Evolutionary conservation across 2,888 invertebrate genomes (phyloP).

Genomic region (Dasysyrphus tricinctus): DNA sequence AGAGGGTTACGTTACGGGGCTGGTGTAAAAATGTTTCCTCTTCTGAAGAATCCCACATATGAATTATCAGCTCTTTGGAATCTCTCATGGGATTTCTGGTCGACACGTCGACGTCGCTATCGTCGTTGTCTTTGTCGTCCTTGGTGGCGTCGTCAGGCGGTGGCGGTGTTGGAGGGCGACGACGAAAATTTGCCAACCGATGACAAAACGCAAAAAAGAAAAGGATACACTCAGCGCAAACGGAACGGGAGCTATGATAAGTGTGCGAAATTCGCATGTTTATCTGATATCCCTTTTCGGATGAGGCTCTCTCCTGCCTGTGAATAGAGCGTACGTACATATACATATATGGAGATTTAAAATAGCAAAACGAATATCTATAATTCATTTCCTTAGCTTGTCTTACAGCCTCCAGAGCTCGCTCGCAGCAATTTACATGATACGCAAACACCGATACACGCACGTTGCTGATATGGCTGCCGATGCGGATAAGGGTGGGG

Average conservation of each 20-base stretch:
- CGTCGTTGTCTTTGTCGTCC: neutral
- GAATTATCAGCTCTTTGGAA: slow-evolving; percentile 71
- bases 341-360: slow-evolving; percentile 57
- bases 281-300: slow-evolving; percentile 71
- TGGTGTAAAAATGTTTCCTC: slow-evolving; percentile 53
- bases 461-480: slow-evolving; percentile 6
- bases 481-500: neutral
- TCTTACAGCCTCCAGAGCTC: slow-evolving; percentile 32
- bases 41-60: slow-evolving; percentile 64
- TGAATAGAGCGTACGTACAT: neutral
- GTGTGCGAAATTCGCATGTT: slow-evolving; percentile 76
- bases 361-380: slow-evolving; percentile 71
- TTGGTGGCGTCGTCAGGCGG: neutral
- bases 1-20: slow-evolving; percentile 50
- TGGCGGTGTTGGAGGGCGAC: slow-evolving; percentile 21
- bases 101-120: slow-evolving; percentile 21
- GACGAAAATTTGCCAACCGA: slow-evolving; percentile 73
- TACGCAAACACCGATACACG: slow-evolving; percentile 24
- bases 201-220: slow-evolving; percentile 73
- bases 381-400: slow-evolving; percentile 69
- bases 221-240: slow-evolving; percentile 66
- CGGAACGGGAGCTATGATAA: slow-evolving; percentile 64
- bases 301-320: slow-evolving; percentile 34
- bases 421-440: slow-evolving; percentile 61
- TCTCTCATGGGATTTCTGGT: slow-evolving; percentile 68